Base-by-base conservation (phyloP, 2,888 invertebrate species). In the Pediacus dermestoides region DNA sequence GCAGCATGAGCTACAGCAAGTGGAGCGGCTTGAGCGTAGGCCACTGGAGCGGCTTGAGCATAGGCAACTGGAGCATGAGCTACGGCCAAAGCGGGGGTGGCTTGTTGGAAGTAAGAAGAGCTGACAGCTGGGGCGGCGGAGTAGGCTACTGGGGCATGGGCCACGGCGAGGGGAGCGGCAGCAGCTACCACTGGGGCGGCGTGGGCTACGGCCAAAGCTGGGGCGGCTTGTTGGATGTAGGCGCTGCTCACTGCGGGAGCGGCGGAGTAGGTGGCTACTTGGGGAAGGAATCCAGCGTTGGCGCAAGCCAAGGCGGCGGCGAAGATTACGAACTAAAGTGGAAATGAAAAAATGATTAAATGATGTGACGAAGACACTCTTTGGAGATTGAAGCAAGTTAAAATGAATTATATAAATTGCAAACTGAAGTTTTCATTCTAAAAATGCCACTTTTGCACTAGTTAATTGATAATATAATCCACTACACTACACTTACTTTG, bases 271-370 rank as follows among this genome's bases (percentile, higher is more conserved):
- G 52, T 48, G n/a, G 50, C 52, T 28, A 48, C 43, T 1, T 50
- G 52, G 7, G 57, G 53, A 15, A 80, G 61, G 53, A 74, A 62
- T 47, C 82, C 81, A 38, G 81, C 81, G 60, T 74, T 74, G 57
- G 76, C 78, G 48, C 74, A 71, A 55, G 79, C 76, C 67, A 78
- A 73, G 55, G 74, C 70, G 62, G 78, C 74, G 61, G 74, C 69
- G 59, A 82, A 66, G 37, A 77, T 65, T 50, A 80, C 60, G 49
- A 78, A 68, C 77, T 70, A 62, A 34, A 64, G 61, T 40, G 46
- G 37, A 38, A 30, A 27, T 21, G 22, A 34, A 6, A 15, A 18
- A n/a, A n/a, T n/a, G n/a, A n/a, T n/a, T n/a, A n/a, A n/a, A n/a
- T n/a, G n/a, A n/a, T n/a, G n/a, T n/a, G n/a, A n/a, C n/a, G n/a